Base-by-base conservation (phyloP, 2,113 vertebrate genomes). In the Baryphthengus martii region DNA sequence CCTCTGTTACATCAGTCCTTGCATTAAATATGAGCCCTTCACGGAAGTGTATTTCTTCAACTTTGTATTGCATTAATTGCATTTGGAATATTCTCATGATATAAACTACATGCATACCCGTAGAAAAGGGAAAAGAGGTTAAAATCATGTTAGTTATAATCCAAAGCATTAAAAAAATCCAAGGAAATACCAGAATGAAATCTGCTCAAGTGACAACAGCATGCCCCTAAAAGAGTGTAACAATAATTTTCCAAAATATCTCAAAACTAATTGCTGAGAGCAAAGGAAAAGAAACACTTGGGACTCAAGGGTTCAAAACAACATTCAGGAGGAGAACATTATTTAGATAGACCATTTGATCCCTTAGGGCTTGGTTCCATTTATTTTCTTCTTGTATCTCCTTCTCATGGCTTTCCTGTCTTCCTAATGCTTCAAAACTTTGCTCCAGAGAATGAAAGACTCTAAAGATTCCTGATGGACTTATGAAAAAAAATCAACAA, bases 301-400 rank as follows among this genome's bases (percentile, higher is more conserved):
- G 86, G 65, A 67, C 24, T 88, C 39, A 42, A 0, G 17, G 79
- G 68, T 84, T 89, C 83, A 86, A 88, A 92, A 77, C 59, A 94
- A 73, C 50, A 63, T 21, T 74, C n/a, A 88, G 45, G 17, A 94
- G 28, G 24, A 90, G 20, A 76, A 11, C 16, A 84, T 28, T 88
- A 45, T 88, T 93, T 67, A 84, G 83, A 86, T 12, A 73, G 47
- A 58, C 23, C 4, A 0, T 50, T 85, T 83, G 40, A 93, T 81
- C 42, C 83, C 86, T 82, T 50, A 84, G 21, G 83, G 90, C 47
- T 92, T 94, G 29, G 95, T 95, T 92, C 79, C 80, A 92, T 90
- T 56, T 90, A 16, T 28, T 89, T 93, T 94, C 59, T 93, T 71
- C 82, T 74, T 84, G 39, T 59, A 92, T 42, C 45, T 92, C 88